phyloP scores from a whole-genome alignment of 2,113 vertebrate genomes.

The Micronycteris hirsuta region DNA sequence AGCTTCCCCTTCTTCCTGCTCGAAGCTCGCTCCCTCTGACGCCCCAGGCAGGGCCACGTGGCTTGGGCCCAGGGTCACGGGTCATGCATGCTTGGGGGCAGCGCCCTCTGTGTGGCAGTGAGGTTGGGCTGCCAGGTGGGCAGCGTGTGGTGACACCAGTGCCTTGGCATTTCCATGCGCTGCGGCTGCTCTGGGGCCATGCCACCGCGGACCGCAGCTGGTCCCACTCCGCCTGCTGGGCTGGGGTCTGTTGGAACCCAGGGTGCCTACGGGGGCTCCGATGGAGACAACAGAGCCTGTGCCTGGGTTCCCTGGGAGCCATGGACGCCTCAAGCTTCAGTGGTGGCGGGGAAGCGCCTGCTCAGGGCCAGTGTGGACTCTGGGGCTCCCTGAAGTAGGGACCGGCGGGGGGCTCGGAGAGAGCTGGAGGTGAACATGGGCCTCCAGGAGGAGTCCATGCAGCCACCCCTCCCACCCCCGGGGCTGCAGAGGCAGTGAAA shows the following conservation, averaged over 20 bases:
- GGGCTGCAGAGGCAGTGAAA: not conserved
- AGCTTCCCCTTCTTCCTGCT: not conserved
- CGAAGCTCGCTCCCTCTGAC: not conserved
- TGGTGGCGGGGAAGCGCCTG: not conserved
- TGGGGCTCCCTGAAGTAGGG: not conserved
- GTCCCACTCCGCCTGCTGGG: not conserved
- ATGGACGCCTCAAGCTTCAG: not conserved
- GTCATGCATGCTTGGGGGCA: accelerated
- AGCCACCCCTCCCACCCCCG: accelerated
- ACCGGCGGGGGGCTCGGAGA: not conserved
- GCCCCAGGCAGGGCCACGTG: not conserved
- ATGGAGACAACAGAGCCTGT: not conserved
- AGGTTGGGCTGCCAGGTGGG: not conserved
- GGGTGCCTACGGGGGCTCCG: not conserved
- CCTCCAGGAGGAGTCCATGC: no score
- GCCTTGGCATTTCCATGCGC: conserved; percentile 28
- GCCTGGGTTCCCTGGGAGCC: not conserved
- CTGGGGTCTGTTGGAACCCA: not conserved
- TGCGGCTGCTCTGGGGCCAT: not conserved
- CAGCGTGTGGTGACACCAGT: not conserved
- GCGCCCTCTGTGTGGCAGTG: not conserved
- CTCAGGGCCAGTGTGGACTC: no score
- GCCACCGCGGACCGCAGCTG: not conserved
- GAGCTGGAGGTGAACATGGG: not conserved
- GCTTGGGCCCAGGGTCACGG: accelerated